Evolutionary conservation across 2,797 vertebrate species (phyloP).

Genomic region (Arnoldichthys spilopterus): DNA sequence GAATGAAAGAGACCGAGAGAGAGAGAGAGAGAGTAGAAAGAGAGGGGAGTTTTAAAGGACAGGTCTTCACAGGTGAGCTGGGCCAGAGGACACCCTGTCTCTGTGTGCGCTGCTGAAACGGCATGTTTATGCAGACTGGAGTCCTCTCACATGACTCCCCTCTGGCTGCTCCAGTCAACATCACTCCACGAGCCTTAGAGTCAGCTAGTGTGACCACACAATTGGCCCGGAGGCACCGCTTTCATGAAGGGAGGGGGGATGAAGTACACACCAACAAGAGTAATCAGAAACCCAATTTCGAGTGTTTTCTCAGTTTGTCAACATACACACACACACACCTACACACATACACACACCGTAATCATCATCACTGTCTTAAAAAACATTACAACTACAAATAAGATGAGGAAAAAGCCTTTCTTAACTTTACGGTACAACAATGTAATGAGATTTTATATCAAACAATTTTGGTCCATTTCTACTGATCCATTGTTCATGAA

Average conservation of each 20-base stretch:
- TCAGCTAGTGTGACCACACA: conserved; percentile 84
- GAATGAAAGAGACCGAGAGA: conserved; percentile 35
- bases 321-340: conserved; percentile 74
- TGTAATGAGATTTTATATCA: not conserved
- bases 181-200: conserved; percentile 78
- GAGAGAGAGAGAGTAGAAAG: conserved; percentile 57
- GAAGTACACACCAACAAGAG: conserved; percentile 74
- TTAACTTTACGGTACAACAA: not conserved
- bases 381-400: too few species aligned
- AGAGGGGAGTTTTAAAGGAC: conserved; percentile 57
- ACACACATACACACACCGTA: too few species aligned
- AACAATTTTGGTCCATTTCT: not conserved
- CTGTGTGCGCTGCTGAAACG: conserved; percentile 61
- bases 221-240: conserved; percentile 78
- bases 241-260: conserved; percentile 65
- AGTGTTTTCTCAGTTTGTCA: conserved; percentile 79
- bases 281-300: conserved; percentile 81
- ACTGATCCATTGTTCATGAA: not conserved
- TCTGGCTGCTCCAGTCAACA: conserved; percentile 84
- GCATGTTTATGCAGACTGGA: conserved; percentile 72
- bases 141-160: conserved; percentile 82
- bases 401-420: too few species aligned
- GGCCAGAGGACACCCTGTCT: conserved; percentile 58
- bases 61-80: conserved; percentile 78
- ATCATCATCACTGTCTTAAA: too few species aligned